Evolutionary conservation across 1,140 invertebrate species (phyloP), one percentile per base, ranked within the genome.

Genomic region (Cherax destructor): DNA sequence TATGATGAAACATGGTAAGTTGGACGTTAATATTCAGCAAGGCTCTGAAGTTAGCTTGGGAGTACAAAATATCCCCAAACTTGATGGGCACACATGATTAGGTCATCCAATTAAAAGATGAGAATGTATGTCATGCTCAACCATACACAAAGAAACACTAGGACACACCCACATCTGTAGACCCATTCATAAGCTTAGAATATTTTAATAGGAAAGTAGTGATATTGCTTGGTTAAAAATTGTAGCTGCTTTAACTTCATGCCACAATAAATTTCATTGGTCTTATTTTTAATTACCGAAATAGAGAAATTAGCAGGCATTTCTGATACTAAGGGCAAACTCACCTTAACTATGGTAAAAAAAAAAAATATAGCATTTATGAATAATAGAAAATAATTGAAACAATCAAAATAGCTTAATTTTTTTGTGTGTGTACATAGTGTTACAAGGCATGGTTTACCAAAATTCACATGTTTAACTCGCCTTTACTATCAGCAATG

Each of bases 1-100:
- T 7, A 74, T n/a, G 24, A 30, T 74, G n/a, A 74, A 74, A 74
- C 69, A 74, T 21, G 21, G n/a, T 21, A 30, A 24, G 69, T 74
- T 74, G 69, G n/a, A 74, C 69, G n/a, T 74, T 74, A 74, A 74
- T 74, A 74, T 74, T 74, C 69, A 74, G 24, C 69, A 74, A 74
- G 69, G 69, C 69, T 74, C 69, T 74, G 6, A 74, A 74, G 69
- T 74, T 30, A 24, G 24, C 4, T 30, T 74, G n/a, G 21, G 69
- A 74, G n/a, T 74, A 74, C 4, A 74, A 74, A 10, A 74, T 21
- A 7, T 41, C 30, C 30, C 21, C 69, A 24, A 74, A 74, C n/a
- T 30, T 74, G 9, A 74, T 74, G 69, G 69, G 69, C 69, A 74
- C 69, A 74, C 30, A n/a, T 74, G 69, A 74, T 74, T 30, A 74